Evolutionary conservation across 1,140 invertebrate species (phyloP).

Genomic region (Aporrectodea caliginosa): DNA sequence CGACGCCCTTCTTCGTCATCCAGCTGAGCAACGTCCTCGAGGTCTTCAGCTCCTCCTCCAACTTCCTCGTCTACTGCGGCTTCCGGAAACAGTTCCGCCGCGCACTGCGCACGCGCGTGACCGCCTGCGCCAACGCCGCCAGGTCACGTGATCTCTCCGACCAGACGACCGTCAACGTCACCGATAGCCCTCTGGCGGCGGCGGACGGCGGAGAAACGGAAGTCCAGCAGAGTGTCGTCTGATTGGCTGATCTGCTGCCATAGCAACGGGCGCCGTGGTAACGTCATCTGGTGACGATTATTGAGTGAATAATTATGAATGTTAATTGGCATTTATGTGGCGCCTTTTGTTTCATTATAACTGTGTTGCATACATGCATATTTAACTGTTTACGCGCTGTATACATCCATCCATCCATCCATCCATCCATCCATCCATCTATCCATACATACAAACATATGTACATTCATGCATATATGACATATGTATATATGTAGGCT

Average conservation of each 20-base stretch:
- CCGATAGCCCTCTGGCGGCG: background rate
- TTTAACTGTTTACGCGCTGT: too few species aligned
- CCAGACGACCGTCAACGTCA: background rate
- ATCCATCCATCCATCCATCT: too few species aligned
- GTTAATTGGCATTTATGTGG: too few species aligned
- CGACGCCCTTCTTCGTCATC: background rate
- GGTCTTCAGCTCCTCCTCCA: constrained; percentile 24
- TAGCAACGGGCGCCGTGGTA: background rate
- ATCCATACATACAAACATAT: too few species aligned
- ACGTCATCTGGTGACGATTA: too few species aligned
- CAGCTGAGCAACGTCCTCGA: constrained; percentile 23
- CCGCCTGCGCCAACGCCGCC: background rate
- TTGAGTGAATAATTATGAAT: too few species aligned
- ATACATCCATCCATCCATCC: too few species aligned
- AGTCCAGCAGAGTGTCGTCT: background rate
- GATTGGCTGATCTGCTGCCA: background rate
- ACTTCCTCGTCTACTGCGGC: constrained; percentile 31
- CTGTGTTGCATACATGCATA: too few species aligned
- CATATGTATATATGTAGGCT: too few species aligned
- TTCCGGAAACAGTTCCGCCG: constrained; percentile 25
- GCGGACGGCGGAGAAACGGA: background rate
- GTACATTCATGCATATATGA: too few species aligned
- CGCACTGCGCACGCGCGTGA: constrained; percentile 8
- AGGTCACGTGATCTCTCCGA: background rate
- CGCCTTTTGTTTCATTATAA: too few species aligned